These are phyloP conservation scores for Megaceryle torquata DNA, from an alignment of 2,113 vertebrate species.

Conservation along the genomic window DNA sequence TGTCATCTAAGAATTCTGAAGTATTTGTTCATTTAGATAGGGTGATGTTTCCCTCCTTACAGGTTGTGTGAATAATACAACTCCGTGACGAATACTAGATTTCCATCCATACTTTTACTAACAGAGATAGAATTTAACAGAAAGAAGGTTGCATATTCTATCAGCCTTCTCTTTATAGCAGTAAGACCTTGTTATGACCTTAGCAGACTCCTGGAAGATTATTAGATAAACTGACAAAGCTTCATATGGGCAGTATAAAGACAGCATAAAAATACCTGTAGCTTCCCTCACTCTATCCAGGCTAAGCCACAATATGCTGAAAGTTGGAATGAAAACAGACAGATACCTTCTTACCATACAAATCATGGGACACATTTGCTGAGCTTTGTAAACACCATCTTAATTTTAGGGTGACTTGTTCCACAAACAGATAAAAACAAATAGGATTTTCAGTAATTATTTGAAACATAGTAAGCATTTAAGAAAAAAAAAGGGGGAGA, in stretches of 20 bases:
- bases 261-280: not conserved
- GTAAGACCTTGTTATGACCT: not conserved
- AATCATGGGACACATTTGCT: not conserved
- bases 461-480: not conserved
- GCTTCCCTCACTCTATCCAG: not conserved
- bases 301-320: not conserved
- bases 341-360: not conserved
- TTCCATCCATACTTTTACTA: not conserved
- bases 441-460: slow-evolving; percentile 6
- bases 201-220: not conserved
- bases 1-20: not conserved
- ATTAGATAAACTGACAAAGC: not conserved
- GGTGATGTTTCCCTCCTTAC: not conserved
- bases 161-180: not conserved
- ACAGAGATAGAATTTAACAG: not conserved
- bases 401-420: slow-evolving; percentile 7
- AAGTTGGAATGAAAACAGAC: not conserved
- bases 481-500: not conserved
- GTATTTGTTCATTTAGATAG: not conserved
- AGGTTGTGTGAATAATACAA: not conserved
- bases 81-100: not conserved
- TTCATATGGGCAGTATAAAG: not conserved
- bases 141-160: not conserved
- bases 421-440: not conserved
- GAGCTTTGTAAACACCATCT: not conserved